Percentiles rank a stretch among this genome's conserved stretches.
phyloP scores from a whole-genome alignment of 2,797 vertebrate species.

The Sebastes vulpes region DNA sequence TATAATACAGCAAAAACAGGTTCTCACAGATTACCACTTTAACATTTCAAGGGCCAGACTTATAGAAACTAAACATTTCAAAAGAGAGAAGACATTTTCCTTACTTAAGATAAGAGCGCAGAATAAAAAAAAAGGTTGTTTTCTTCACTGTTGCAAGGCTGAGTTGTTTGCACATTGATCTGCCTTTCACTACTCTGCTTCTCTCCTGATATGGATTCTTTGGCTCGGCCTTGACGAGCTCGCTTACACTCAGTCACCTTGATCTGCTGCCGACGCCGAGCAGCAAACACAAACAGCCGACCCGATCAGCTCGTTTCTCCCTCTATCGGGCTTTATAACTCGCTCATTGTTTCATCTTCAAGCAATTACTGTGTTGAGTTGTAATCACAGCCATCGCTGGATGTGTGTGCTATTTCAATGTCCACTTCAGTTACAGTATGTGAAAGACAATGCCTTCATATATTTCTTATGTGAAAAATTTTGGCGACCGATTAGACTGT shows the following conservation, averaged over 20 bases:
- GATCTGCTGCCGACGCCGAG: slow-evolving; percentile 47
- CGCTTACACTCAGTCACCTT: slow-evolving; percentile 56
- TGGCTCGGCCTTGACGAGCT: slow-evolving; percentile 61
- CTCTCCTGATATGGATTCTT: slow-evolving; percentile 67
- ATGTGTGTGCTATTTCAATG: not conserved
- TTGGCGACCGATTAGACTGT: too few species aligned
- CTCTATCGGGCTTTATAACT: not conserved
- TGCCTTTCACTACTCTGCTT: slow-evolving; percentile 49
- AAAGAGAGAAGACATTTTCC: not conserved
- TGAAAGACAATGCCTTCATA: not conserved
- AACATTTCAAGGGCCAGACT: slow-evolving; percentile 11
- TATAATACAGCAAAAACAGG: not conserved
- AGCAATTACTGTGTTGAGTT: not conserved
- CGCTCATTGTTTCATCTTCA: slow-evolving; percentile 37
- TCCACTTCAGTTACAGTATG: slow-evolving; percentile 1
- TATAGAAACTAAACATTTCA: slow-evolving; percentile 2
- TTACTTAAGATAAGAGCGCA: slow-evolving; percentile 25
- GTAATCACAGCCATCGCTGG: not conserved
- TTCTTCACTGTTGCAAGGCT: slow-evolving; percentile 19
- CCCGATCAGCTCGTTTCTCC: slow-evolving; percentile 10
- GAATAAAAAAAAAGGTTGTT: slow-evolving; percentile 25
- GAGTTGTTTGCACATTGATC: slow-evolving; percentile 65
- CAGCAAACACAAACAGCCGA: slow-evolving; percentile 45
- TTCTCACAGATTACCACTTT: slow-evolving; percentile 2
- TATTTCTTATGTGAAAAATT: not conserved